Evolutionary conservation across 2,797 vertebrate species (phyloP).

Genomic region (Enoplosus armatus): DNA sequence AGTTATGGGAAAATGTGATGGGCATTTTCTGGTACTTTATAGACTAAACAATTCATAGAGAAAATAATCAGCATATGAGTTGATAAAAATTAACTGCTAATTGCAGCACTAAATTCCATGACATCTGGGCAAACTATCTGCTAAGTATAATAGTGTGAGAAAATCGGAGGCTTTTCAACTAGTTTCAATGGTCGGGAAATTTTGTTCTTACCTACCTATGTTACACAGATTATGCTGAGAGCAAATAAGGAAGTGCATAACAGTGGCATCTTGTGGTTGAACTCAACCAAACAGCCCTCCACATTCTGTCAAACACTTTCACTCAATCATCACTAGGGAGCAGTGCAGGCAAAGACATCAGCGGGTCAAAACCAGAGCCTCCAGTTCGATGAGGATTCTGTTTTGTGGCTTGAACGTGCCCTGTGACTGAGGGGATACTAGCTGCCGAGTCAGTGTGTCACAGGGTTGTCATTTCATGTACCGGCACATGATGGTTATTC

Average conservation of each 20-base stretch:
- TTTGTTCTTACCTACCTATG: neutral
- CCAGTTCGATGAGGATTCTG: neutral
- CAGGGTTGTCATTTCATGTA: conserved; percentile 20
- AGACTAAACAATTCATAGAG: neutral
- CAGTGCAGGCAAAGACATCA: conserved; percentile 37
- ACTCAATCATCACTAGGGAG: conserved; percentile 47
- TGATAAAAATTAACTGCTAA: neutral
- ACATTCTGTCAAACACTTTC: neutral
- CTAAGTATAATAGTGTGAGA: neutral
- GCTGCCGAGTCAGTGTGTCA: conserved; percentile 21
- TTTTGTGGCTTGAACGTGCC: neutral
- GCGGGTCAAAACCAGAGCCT: neutral
- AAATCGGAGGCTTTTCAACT: too few species aligned
- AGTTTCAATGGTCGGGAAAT: neutral
- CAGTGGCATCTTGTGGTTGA: conserved; percentile 8
- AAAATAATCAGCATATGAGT: neutral
- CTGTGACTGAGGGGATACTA: neutral
- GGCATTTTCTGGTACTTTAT: neutral
- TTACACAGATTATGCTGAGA: neutral
- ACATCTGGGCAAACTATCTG: neutral
- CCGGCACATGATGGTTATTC: neutral
- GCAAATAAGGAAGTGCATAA: neutral
- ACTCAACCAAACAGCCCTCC: neutral
- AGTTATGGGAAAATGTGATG: too few species aligned
- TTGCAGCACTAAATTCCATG: neutral